Base-by-base conservation (phyloP, 2,113 vertebrate species). In the Corythoichthys intestinalis region DNA sequence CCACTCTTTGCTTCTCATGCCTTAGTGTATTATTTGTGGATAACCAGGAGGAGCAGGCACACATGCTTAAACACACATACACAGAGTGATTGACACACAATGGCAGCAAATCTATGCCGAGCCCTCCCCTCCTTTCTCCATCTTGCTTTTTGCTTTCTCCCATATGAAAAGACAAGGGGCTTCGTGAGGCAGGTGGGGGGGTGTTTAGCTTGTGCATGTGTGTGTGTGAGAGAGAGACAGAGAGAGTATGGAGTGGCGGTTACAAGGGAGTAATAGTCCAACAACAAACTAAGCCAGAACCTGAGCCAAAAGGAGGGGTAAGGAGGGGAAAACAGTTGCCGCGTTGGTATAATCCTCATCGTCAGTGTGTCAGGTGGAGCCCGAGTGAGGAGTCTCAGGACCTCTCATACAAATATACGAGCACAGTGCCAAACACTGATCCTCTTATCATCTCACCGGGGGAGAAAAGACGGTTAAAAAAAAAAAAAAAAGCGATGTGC, bases 61-160 rank as follows among this genome's bases (percentile, higher is more conserved):
- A 64, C 61, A 71, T 54, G 61, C 52, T 65, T 54, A 71, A 39
- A 77, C 67, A 74, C 66, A 85, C 65, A 78, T 62, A 90, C 77
- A 83, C 74, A 80, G 70, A 79, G 88, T 92, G 91, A 92, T 91
- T 92, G 91, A 92, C 91, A 92, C 89, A 92, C 91, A 92, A 92
- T 92, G 88, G 91, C 79, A 83, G 82, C 63, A 81, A 92, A 91
- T 92, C 91, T 92, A 91, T 92, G 89, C 87, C 86, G 73, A 74
- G 67, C 81, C 84, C 86, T 75, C 70, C n/a, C 61, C 41, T 63
- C 15, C 60, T 28, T 47, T 47, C 44, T 44, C 44, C 61, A 63
- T 63, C 82, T 87, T 83, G 84, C 89, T 84, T 87, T 89, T 79
- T 82, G 79, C 84, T 81, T 83, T 89, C 75, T 74, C 73, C 63